Base-by-base conservation (phyloP, 2,113 vertebrate genomes). In the Sturnus vulgaris region DNA sequence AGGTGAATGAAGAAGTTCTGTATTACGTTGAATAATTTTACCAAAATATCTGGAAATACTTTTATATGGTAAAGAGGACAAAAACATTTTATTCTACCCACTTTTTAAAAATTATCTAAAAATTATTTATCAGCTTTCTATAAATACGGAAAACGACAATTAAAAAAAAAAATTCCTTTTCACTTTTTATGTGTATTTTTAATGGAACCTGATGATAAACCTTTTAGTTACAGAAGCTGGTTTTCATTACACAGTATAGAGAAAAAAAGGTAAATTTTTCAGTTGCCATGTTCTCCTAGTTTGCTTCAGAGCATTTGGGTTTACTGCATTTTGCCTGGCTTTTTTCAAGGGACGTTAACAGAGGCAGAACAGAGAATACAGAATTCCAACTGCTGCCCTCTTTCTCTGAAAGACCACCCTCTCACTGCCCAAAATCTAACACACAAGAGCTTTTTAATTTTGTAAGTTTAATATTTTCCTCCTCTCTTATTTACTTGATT, bases 1-100 rank as follows among this genome's bases (percentile, higher is more conserved):
- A 90, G 88, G 75, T 85, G 84, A 91, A 97, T 96, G 94, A 87
- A 80, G 56, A 79, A 47, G 20, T 69, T 93, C 47, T 52, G 30
- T 42, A 80, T 13, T 42, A 37, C 23, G 31, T 47, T 69, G 42
- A 91, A 69, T 5, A 60, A 79, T 65, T 92, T 95, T 73, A 85
- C 60, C 19, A 82, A 91, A 84, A 80, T 85, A 69, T 53, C 55
- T 82, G 84, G 83, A 87, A 84, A 60, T 53, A 79, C 2, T 89
- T 93, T 89, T 64, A 56, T 27, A 79, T 63, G 37, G 24, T 11
- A 44, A 30, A 66, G 7, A 68, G 77, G 42, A 79, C 16, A 79
- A 72, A 93, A 78, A 31, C 25, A 46, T 70, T 79, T 73, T 91
- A 70, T 60, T 91, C 56, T 92, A 93, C 20, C 7, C 60, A 82